phyloP scores from a whole-genome alignment of 2,797 vertebrate species.

The Esox masquinongy region DNA sequence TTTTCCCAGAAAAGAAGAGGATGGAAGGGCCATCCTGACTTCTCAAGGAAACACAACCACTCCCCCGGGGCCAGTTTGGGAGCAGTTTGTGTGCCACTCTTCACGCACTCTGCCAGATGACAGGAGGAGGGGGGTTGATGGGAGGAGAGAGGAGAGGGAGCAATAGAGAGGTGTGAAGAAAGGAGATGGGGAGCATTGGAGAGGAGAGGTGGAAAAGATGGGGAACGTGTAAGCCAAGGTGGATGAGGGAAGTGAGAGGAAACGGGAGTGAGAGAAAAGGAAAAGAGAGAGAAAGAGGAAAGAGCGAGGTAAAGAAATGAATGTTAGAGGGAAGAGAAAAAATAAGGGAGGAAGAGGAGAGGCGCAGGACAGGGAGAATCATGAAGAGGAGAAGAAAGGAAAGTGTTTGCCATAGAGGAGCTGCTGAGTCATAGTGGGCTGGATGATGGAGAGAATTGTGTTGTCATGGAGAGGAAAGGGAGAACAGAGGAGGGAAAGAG shows the following conservation, averaged over 20 bases:
- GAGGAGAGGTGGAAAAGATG: constrained; percentile 11
- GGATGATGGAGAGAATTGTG: too few species aligned
- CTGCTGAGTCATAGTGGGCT: too few species aligned
- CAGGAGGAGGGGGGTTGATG: constrained; percentile 5
- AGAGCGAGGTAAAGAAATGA: too few species aligned
- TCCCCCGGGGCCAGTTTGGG: constrained; percentile 5
- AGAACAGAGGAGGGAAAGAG: too few species aligned
- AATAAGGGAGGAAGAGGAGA: too few species aligned
- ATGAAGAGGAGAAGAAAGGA: too few species aligned
- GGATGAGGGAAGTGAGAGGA: constrained; percentile 25
- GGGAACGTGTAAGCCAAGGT: constrained; percentile 14
- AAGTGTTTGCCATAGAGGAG: too few species aligned
- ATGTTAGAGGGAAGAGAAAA: too few species aligned
- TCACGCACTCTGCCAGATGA: constrained; percentile 41
- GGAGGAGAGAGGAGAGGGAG: constrained; percentile 32
- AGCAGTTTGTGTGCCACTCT: constrained; percentile 42
- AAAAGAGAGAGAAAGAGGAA: constrained; percentile 21
- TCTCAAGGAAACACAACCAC: constrained; percentile 15
- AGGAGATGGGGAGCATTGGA: constrained; percentile 5
- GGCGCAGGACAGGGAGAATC: too few species aligned
- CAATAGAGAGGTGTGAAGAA: background rate
- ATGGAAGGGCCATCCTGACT: background rate
- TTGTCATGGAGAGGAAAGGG: too few species aligned
- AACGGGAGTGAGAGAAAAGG: constrained; percentile 3
- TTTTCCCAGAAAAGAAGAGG: background rate